A percentile compares a stretch with the other conserved stretches of the same genome.
phyloP scores from a whole-genome alignment of 1,140 invertebrate genomes.

The Drosophila pallidifrons region DNA sequence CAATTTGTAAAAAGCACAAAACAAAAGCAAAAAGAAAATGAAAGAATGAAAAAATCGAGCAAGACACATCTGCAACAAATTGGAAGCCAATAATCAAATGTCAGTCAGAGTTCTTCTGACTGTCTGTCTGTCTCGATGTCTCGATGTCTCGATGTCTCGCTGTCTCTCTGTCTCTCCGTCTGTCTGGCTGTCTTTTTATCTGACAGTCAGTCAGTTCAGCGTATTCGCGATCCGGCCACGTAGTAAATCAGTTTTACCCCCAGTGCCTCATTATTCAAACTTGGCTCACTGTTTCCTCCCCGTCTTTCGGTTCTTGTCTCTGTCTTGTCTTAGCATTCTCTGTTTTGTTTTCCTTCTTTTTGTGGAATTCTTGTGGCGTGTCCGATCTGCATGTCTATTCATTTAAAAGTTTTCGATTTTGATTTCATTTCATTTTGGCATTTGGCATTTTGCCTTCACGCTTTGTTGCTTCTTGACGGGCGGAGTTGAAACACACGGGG shows the following conservation, averaged over 20 bases:
- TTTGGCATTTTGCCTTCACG: constrained; percentile 65
- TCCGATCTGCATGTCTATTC: constrained; percentile 78
- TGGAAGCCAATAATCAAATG: constrained; percentile 85
- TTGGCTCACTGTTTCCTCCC: constrained; percentile 25
- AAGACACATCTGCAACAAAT: constrained; percentile 77
- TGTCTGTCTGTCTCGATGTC: too few species aligned
- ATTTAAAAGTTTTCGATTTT: constrained; percentile 71
- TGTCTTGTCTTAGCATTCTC: constrained; percentile 12
- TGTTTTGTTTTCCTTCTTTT: constrained; percentile 14
- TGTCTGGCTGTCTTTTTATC: constrained; percentile 26
- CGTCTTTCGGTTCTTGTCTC: background rate
- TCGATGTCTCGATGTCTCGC: too few species aligned
- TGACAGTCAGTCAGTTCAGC: constrained; percentile 43
- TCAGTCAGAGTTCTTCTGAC: constrained; percentile 65
- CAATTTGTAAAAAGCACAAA: constrained; percentile 62
- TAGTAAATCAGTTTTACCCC: constrained; percentile 50
- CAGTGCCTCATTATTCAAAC: constrained; percentile 74
- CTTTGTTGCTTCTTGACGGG: constrained; percentile 49
- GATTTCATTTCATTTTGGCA: constrained; percentile 68
- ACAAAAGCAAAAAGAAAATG: constrained; percentile 24
- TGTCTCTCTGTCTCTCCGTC: constrained; percentile 22
- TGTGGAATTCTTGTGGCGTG: constrained; percentile 53
- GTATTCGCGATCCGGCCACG: constrained; percentile 42
- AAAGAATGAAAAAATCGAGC: constrained; percentile 37
- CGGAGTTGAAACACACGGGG: background rate